These are phyloP conservation scores for Lepeophtheirus salmonis DNA, from an alignment of 1,140 invertebrate genomes.

Conservation along the genomic window DNA sequence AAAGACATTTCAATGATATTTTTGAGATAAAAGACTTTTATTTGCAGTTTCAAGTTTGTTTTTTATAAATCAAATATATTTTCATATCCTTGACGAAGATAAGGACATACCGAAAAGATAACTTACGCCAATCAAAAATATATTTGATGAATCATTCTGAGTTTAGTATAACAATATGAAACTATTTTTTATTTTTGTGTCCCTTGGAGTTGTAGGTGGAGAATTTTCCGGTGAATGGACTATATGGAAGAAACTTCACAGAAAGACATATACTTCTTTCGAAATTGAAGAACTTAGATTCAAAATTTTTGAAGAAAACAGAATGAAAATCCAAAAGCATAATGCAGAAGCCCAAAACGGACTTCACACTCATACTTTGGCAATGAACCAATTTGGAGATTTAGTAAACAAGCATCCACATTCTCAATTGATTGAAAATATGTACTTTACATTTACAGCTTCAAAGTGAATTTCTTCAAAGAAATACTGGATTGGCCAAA, in stretches of 20 bases:
- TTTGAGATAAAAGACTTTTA: no score
- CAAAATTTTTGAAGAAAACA: conserved; percentile 58
- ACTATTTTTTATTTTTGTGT: no score
- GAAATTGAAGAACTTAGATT: conserved; percentile 59
- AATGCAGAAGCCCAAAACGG: conserved; percentile 29
- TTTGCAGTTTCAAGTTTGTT: no score
- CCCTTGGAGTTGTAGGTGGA: neutral
- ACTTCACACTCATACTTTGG: conserved; percentile 41
- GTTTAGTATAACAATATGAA: no score
- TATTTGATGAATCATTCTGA: no score
- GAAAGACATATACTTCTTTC: neutral
- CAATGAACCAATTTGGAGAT: conserved; percentile 61
- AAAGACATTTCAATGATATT: no score
- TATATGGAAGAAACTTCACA: neutral
- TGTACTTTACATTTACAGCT: conserved; percentile 19
- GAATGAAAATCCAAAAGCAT: conserved; percentile 11
- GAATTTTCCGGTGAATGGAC: conserved; percentile 7
- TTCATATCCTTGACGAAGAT: no score
- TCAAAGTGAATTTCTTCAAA: neutral
- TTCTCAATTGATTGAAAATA: conserved; percentile 2
- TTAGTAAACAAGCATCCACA: conserved; percentile 35
- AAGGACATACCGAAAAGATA: no score
- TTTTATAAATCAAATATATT: no score
- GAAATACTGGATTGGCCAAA: neutral
- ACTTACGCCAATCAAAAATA: no score